Base-by-base conservation (phyloP, 2,797 vertebrate species). In the Cyclopterus lumpus region DNA sequence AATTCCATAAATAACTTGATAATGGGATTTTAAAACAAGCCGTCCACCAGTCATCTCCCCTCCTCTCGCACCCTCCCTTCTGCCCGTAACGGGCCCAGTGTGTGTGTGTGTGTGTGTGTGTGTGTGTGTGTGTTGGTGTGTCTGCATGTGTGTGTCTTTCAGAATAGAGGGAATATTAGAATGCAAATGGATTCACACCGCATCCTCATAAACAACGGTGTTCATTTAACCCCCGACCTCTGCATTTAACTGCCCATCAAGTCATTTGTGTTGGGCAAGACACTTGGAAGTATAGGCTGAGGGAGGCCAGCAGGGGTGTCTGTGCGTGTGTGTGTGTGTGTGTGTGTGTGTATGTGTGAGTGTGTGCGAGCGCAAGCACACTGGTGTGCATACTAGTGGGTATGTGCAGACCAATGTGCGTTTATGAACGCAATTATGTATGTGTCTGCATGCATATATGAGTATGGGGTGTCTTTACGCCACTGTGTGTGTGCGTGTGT, bases 21-120 rank as follows among this genome's bases (percentile, higher is more conserved):
- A 99, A 99, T 99, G 97, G 97, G 97, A 98, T 98, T 98, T 98
- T 96, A 97, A 97, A 99, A 97, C 96, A 98, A 97, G 96, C 96
- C 96, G 95, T 97, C 96, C 96, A 95, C 94, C 95, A 96, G 91
- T 91, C 88, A 88, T 82, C 87, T 91, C 89, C 86, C 81, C 87
- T 80, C 88, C 79, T 67, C 79, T 85, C 60, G 48, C 81, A 73
- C 84, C 81, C 81, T 85, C 88, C 91, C 84, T 85, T 76, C 85
- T 79, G 74, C 80, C 78, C 36, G 38, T 80, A 84, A 84, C 81
- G 24, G 82, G 80, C 76, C 79, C 42, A 92, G 90, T 94, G 94
- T 92, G 75, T 78, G 76, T 79, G 54, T 70, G 73, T 57, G 59
- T 74, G 67, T 59, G 73, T 77, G 89, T 93, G 91, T 94, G n/a